Evolutionary conservation across 1,140 invertebrate species (phyloP).

Genomic region (Sminthurinus signatus): DNA sequence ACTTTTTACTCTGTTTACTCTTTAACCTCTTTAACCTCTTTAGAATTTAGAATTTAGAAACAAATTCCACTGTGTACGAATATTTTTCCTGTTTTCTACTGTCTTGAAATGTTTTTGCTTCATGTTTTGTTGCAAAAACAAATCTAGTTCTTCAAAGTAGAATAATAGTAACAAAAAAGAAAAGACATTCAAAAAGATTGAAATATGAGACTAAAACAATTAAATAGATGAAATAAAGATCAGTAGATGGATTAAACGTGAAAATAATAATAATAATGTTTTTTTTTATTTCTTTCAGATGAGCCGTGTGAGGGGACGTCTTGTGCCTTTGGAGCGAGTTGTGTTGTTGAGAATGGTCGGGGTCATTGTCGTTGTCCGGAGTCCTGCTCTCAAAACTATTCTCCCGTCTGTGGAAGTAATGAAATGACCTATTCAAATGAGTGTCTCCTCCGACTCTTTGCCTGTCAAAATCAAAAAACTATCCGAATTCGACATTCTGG

Average conservation of each 20-base stretch:
- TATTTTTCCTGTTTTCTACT: no score
- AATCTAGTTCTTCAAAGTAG: no score
- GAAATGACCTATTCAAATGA: slow-evolving; percentile 70
- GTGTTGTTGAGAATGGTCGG: slow-evolving; percentile 61
- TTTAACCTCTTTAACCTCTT: no score
- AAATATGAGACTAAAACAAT: no score
- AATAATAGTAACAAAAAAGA: no score
- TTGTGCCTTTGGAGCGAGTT: slow-evolving; percentile 68
- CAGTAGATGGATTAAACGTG: neutral
- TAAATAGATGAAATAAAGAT: no score
- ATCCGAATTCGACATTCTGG: slow-evolving; percentile 66
- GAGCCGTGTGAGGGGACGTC: slow-evolving; percentile 73
- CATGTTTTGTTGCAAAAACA: no score
- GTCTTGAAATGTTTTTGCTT: no score
- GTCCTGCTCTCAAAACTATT: slow-evolving; percentile 47
- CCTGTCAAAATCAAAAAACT: slow-evolving; percentile 63
- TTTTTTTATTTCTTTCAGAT: slow-evolving; percentile 43
- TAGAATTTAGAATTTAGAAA: no score
- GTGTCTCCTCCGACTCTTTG: slow-evolving; percentile 65
- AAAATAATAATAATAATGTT: neutral
- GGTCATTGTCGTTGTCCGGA: slow-evolving; percentile 63
- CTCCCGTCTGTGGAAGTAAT: slow-evolving; percentile 70
- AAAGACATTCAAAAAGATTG: no score
- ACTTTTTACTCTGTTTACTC: no score
- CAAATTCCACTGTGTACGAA: no score